Evolutionary conservation across 2,113 vertebrate species (phyloP), one percentile per base, ranked within the genome.

Genomic region (Mustela nigripes): DNA sequence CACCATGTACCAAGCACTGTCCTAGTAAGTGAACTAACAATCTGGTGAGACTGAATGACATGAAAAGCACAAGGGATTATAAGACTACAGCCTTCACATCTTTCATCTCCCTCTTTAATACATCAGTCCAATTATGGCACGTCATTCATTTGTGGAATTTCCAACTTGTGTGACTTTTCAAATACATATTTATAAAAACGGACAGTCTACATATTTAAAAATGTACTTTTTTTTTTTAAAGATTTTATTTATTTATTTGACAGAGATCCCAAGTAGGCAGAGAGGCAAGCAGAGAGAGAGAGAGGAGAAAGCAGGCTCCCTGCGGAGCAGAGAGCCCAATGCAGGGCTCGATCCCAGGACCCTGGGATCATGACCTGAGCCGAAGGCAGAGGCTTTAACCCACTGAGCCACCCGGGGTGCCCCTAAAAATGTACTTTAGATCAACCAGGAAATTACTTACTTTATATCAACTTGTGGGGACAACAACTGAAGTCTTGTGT

Each of bases 391-490:
- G 48, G 48, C 11, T 50, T 50, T 50, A 50, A 50, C 48, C 48
- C 48, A 50, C 48, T 50, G 48, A 50, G 48, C 48, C 48, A 50
- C 48, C 48, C 11, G 48, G 48, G 48, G 48, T 50, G 48, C 48
- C 48, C 11, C 48, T 88, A 92, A 58, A 39, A 15, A 87, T 39
- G 31, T 58, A 50, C 7, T 22, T 58, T 58, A 58, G 8, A 22
- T 58, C 58, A 58, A 62, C 33, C n/a, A 85, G 50, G 6, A 96
- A 98, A 85, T 36, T 69, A 98, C 99, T 95, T 99, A 99, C 99
- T 99, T 99, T 98, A 99, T 99, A 98, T 99, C 99, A 56, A 99
- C 99, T 98, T 99, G 99, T 50, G 99, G 99, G 76, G 99, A 99
- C 93, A 99, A 98, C 33, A 99, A 98, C 91, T 99, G 99, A 96